Evolutionary conservation across 2,797 vertebrate genomes (phyloP), one percentile per base, ranked within the genome.

Genomic region (Ctenosaura bakeri): DNA sequence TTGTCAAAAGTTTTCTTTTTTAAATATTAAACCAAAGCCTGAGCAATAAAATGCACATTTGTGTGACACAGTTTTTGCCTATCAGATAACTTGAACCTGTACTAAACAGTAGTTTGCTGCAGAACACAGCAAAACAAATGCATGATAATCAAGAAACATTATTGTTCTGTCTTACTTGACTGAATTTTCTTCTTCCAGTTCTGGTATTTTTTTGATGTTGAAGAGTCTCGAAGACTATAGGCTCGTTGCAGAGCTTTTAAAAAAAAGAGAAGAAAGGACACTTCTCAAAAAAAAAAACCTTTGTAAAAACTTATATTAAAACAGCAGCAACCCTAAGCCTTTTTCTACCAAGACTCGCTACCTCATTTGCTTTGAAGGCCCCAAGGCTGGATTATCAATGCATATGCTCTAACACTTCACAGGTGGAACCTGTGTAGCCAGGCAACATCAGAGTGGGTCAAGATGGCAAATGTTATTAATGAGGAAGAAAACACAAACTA

Each of bases 101-200:
- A 42, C 35, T 20, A 54, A 56, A 76, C 22, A 22, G 16, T 8
- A 18, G 4, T 42, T 76, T 29, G 32, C 4, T 6, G 16, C 85
- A 24, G 32, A 38, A 32, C 2, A 69, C 35, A 74, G 6, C 24
- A 74, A 80, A 73, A 85, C 13, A 69, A 86, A 35, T 6, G 16
- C 7, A 80, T 38, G 2, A 73, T 1, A 0, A 88, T 71, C 0
- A 89, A 66, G 74, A 85, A 26, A 12, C 0, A 13, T 0, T 81
- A 0, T 59, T 87, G 46, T 46, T 89, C 13, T 1, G 59, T 96
- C 98, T 98, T 95, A 98, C 97, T 96, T 0, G 88, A 94, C 79
- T 97, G 97, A 87, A 97, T 95, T 94, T 95, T 97, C 93, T 94
- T 97, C 74, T 96, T 97, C 97, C 97, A 97, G 76, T 85, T 96